phyloP scores from a whole-genome alignment of 2,888 invertebrate genomes.

The Caenorhabditis sp. region DNA sequence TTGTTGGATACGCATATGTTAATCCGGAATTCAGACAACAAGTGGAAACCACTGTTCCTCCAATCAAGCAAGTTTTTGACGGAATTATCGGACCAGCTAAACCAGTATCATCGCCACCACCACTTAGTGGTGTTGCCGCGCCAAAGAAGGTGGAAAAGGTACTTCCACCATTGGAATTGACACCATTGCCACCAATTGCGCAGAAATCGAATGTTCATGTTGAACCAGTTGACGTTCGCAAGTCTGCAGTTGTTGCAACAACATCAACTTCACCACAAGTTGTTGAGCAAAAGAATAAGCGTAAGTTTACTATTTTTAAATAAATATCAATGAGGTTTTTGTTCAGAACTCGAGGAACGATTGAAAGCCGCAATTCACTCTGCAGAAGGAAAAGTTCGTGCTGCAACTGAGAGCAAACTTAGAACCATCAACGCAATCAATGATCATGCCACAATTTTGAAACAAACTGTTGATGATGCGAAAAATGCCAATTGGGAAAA shows the following conservation, averaged over 20 bases:
- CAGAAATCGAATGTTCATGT: conserved; percentile 48
- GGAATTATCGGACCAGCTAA: conserved; percentile 43
- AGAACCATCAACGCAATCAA: conserved; percentile 65
- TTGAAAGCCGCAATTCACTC: conserved; percentile 51
- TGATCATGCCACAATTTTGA: conserved; percentile 71
- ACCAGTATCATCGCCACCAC: neutral
- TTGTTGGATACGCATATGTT: conserved; percentile 61
- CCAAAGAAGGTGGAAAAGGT: conserved; percentile 49
- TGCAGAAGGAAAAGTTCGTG: conserved; percentile 53
- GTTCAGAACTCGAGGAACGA: conserved; percentile 57
- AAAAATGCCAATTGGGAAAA: conserved; percentile 57
- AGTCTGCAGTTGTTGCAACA: conserved; percentile 25
- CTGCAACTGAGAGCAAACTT: conserved; percentile 59
- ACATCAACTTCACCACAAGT: conserved; percentile 29
- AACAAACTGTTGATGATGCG: conserved; percentile 71
- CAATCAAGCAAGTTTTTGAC: conserved; percentile 53
- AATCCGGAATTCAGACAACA: conserved; percentile 60
- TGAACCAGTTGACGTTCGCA: conserved; percentile 62
- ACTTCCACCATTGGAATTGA: conserved; percentile 37
- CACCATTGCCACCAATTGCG: conserved; percentile 42
- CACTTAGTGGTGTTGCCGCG: conserved; percentile 11
- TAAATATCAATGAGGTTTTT: neutral
- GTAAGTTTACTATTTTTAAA: conserved; percentile 18
- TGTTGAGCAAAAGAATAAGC: conserved; percentile 31
- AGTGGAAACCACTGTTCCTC: conserved; percentile 57